Evolutionary conservation across 23 tunicate genomes (phyloP).

Genomic region (Oikopleura dioica): DNA sequence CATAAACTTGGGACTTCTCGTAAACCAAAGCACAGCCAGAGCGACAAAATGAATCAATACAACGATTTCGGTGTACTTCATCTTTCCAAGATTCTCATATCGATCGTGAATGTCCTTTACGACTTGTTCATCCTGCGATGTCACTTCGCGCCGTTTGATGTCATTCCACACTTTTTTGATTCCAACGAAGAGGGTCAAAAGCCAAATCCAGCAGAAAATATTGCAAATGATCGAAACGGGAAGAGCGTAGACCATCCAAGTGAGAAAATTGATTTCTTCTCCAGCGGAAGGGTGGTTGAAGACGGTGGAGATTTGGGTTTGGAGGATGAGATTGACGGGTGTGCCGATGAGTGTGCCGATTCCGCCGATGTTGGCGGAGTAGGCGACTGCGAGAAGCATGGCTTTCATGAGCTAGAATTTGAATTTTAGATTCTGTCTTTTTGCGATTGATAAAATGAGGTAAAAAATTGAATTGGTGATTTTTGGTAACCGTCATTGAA

Average conservation of each 20-base stretch:
- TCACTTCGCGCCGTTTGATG: background rate
- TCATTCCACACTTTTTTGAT: constrained; percentile 4
- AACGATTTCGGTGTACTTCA: constrained; percentile 21
- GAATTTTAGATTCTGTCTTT: too few species aligned
- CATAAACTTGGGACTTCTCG: constrained; percentile 35
- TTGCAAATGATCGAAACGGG: constrained; percentile 30
- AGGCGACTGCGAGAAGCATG: constrained; percentile 34
- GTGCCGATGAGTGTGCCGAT: constrained; percentile 42
- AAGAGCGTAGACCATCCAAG: constrained; percentile 36
- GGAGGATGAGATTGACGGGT: constrained; percentile 31
- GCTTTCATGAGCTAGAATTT: constrained; percentile 23
- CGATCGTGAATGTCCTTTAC: background rate
- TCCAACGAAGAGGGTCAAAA: constrained; percentile 24
- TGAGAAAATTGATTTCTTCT: constrained; percentile 26
- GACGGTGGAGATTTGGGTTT: constrained; percentile 19
- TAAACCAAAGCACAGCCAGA: constrained; percentile 39
- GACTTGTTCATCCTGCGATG: background rate
- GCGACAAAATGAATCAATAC: constrained; percentile 37
- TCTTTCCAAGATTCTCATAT: constrained; percentile 8
- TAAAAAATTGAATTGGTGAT: too few species aligned
- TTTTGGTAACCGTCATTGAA: too few species aligned
- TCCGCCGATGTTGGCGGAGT: constrained; percentile 55
- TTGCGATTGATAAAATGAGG: too few species aligned
- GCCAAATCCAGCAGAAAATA: constrained; percentile 42
- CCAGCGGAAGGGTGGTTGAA: constrained; percentile 16